Percentiles rank a stretch among this genome's conserved stretches.
Conservation (phyloP, 2,113 vertebrate genomes). For the Campylorhamphus procurvoides region DNA sequence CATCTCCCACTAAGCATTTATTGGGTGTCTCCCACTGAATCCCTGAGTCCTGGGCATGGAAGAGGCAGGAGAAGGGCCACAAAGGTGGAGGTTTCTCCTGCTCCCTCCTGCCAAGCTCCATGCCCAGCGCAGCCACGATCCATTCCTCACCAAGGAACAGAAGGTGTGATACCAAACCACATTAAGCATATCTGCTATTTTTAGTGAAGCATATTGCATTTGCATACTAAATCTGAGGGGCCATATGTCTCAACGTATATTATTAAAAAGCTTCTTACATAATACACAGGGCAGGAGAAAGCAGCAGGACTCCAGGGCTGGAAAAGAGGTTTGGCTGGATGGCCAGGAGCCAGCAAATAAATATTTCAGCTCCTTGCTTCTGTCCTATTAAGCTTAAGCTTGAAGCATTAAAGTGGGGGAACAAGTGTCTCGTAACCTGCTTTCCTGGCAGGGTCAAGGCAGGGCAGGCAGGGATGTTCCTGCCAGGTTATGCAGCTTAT, state of each 20-base stretch:
- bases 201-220: constrained; percentile 59
- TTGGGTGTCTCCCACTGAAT: not conserved
- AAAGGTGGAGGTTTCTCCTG: not conserved
- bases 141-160: constrained; percentile 26
- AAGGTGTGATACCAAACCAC: constrained; percentile 49
- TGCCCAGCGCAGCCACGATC: not conserved
- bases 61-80: not conserved
- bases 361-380: not conserved
- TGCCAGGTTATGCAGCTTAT: not conserved
- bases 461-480: not conserved
- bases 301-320: not conserved
- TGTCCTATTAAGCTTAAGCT: not conserved
- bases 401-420: not conserved
- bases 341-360: not conserved
- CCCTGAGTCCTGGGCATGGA: accelerated
- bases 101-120: not conserved
- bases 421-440: not conserved
- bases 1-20: not conserved
- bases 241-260: constrained; percentile 57
- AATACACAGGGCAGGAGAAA: constrained; percentile 4
- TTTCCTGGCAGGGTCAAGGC: not conserved
- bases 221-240: constrained; percentile 54
- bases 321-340: not conserved
- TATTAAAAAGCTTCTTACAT: constrained; percentile 59
- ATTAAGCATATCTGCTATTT: constrained; percentile 45